Percentiles rank a stretch among this genome's conserved stretches.
Conservation (phyloP, 2,888 invertebrate species). For the Xanthia togata region DNA sequence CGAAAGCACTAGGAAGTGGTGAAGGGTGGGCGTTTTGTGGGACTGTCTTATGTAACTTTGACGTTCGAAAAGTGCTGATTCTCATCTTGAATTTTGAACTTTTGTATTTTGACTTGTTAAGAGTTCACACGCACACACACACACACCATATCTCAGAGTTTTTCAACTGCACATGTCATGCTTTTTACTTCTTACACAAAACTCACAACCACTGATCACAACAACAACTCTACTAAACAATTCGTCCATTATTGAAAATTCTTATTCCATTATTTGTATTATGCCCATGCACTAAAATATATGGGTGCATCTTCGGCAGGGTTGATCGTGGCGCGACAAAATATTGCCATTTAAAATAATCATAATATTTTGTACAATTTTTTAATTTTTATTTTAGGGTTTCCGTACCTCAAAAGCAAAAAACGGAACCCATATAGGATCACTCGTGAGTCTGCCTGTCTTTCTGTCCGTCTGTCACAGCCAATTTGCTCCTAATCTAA, state of each 20-base stretch:
- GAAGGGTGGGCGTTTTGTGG: no score
- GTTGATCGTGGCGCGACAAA: not conserved
- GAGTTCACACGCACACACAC: not conserved
- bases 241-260: not conserved
- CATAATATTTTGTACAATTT: not conserved
- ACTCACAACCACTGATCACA: not conserved
- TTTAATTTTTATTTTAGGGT: no score
- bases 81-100: no score
- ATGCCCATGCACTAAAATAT: not conserved
- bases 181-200: not conserved
- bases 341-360: not conserved
- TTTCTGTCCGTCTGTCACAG: no score
- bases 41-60: no score
- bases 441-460: no score
- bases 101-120: no score
- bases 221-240: not conserved
- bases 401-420: no score
- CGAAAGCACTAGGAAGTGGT: no score
- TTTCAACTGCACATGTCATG: not conserved
- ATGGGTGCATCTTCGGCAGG: not conserved
- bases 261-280: not conserved
- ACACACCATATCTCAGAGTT: not conserved
- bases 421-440: no score
- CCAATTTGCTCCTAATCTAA: no score
- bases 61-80: no score